Percentiles rank a stretch among this genome's conserved stretches.
Conservation (phyloP, 2,113 vertebrate genomes). For the Alligator sinensis region DNA sequence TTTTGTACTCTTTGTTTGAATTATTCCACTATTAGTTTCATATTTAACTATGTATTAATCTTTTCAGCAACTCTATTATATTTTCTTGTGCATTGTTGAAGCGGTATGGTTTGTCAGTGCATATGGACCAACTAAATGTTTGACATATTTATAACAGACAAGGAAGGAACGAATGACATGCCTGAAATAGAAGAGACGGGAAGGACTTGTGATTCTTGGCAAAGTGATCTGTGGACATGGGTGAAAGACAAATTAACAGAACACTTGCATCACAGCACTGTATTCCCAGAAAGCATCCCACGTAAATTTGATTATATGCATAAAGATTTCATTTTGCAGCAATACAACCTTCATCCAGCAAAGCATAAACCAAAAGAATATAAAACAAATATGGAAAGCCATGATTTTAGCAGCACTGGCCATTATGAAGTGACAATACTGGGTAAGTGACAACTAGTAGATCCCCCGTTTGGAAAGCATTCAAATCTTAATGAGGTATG, state of each 20-base stretch:
- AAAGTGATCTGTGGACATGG: constrained; percentile 79
- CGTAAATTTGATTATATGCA: constrained; percentile 77
- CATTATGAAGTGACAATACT: constrained; percentile 85
- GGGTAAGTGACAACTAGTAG: constrained; percentile 69
- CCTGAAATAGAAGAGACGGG: not conserved
- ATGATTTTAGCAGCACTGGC: constrained; percentile 63
- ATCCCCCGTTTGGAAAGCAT: not conserved
- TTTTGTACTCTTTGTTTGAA: not conserved
- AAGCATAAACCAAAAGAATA: constrained; percentile 56
- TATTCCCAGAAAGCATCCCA: constrained; percentile 81
- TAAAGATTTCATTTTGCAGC: constrained; percentile 72
- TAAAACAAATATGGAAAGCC: not conserved
- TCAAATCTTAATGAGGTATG: not conserved
- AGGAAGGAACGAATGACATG: not conserved
- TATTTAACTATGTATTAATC: not conserved
- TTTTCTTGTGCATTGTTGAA: not conserved
- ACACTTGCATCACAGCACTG: constrained; percentile 69
- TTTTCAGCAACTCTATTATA: not conserved
- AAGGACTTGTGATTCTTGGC: constrained; percentile 69
- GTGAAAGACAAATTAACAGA: constrained; percentile 69
- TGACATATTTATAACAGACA: constrained; percentile 17
- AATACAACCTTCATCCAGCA: constrained; percentile 80
- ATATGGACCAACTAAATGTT: not conserved
- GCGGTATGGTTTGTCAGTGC: not conserved
- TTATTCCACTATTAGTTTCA: not conserved